These are phyloP conservation scores for Scrobipalpa atriplicella DNA, from an alignment of 2,888 invertebrate genomes.

Conservation along the genomic window DNA sequence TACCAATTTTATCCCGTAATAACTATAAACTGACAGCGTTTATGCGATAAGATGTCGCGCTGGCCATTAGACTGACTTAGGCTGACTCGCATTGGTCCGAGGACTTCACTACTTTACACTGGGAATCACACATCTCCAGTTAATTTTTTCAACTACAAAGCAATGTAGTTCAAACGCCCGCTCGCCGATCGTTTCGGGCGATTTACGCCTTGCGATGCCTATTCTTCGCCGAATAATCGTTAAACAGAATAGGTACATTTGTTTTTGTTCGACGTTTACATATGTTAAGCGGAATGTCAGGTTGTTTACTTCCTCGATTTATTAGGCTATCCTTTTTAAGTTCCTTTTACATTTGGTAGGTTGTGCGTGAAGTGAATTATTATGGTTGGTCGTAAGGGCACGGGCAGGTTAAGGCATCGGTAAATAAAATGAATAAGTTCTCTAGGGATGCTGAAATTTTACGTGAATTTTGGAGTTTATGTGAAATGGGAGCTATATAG, in stretches of 20 bases:
- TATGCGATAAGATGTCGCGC: too few species aligned
- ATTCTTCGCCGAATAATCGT: slow-evolving; percentile 58
- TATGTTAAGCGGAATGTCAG: slow-evolving; percentile 25
- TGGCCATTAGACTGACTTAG: too few species aligned
- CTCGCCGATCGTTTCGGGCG: slow-evolving; percentile 47
- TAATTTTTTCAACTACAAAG: neutral
- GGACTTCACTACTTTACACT: too few species aligned
- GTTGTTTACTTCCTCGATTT: slow-evolving; percentile 17
- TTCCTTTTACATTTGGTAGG: slow-evolving; percentile 1
- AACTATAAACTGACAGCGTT: too few species aligned
- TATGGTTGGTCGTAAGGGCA: neutral
- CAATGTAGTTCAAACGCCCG: slow-evolving; percentile 25
- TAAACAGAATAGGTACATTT: slow-evolving; percentile 52
- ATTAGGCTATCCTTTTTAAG: slow-evolving; percentile 10
- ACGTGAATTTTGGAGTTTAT: too few species aligned
- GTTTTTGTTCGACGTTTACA: slow-evolving; percentile 36
- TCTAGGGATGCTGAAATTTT: too few species aligned
- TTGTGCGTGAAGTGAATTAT: neutral
- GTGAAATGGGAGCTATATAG: too few species aligned
- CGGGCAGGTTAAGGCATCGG: neutral
- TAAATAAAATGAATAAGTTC: neutral
- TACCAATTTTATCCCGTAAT: too few species aligned
- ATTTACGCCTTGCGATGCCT: slow-evolving; percentile 57
- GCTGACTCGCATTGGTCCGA: too few species aligned
- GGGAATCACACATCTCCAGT: neutral